A percentile compares a stretch with the other conserved stretches of the same genome.
Conservation (phyloP, 2,113 vertebrate species). For the Clarias magur region DNA sequence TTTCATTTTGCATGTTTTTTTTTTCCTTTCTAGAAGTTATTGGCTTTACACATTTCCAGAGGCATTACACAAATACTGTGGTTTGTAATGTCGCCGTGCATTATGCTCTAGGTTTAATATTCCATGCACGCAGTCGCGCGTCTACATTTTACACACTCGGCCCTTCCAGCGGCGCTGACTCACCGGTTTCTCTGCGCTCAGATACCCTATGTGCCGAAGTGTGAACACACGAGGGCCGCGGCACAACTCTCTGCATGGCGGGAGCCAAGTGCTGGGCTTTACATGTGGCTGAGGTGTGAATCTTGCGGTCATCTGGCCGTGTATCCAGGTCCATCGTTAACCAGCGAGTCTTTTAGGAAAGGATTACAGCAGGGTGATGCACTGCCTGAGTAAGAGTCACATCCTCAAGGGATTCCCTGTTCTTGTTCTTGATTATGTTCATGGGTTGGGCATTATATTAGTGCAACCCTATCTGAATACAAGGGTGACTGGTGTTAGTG, state of each 20-base stretch:
- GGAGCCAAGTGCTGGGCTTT: conserved; percentile 45
- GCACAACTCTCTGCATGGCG: conserved; percentile 7
- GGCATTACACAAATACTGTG: neutral
- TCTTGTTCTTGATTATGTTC: neutral
- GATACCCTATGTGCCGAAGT: conserved; percentile 41
- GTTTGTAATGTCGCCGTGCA: neutral
- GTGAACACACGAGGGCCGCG: conserved; percentile 34
- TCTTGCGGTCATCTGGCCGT: conserved; percentile 42
- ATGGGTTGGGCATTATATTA: neutral
- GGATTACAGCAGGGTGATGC: conserved; percentile 37
- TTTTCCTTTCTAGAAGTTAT: neutral
- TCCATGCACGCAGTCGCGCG: neutral
- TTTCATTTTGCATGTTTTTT: neutral
- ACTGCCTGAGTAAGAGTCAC: neutral
- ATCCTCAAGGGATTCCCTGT: neutral
- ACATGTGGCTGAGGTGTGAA: conserved; percentile 52
- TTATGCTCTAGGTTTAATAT: neutral
- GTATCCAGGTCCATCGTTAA: conserved; percentile 46
- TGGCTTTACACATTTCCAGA: neutral
- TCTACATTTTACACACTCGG: neutral
- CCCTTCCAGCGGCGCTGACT: neutral
- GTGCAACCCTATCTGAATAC: neutral
- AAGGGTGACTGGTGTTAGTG: neutral
- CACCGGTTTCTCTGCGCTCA: conserved; percentile 24
- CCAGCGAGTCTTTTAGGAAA: conserved; percentile 28